A percentile compares a stretch with the other conserved stretches of the same genome.
Evolutionary conservation across 2,888 invertebrate genomes (phyloP).

Genomic region (Erebia aethiops): DNA sequence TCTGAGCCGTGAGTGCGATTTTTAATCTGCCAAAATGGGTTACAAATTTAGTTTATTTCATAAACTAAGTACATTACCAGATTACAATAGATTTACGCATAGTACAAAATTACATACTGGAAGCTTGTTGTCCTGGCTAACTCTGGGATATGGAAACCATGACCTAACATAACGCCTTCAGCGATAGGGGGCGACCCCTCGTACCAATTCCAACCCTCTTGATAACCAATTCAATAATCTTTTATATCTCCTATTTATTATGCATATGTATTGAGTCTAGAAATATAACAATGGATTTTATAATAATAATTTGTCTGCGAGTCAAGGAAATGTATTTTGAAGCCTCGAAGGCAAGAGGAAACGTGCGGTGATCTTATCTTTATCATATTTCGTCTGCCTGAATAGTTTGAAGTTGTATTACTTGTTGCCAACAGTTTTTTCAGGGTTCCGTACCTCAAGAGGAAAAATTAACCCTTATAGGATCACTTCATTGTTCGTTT

Average conservation of each 20-base stretch:
- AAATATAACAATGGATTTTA: conserved; percentile 21
- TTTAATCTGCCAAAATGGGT: no score
- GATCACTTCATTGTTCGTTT: no score
- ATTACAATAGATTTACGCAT: no score
- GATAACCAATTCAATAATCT: conserved; percentile 37
- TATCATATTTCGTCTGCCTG: conserved; percentile 27
- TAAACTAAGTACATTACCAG: no score
- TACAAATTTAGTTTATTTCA: no score
- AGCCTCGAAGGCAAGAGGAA: conserved; percentile 25
- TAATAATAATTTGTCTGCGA: conserved; percentile 22
- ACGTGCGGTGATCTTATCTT: conserved; percentile 25
- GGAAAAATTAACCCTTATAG: not conserved
- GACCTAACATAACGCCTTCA: conserved; percentile 25
- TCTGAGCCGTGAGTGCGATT: no score
- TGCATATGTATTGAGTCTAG: conserved; percentile 32
- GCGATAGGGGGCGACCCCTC: conserved; percentile 35
- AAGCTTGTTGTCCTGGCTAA: not conserved
- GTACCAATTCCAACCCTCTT: conserved; percentile 30
- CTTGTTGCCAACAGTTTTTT: not conserved
- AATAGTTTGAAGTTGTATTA: conserved; percentile 12
- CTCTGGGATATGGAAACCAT: conserved; percentile 4
- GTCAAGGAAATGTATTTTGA: conserved; percentile 32
- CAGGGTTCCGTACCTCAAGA: not conserved
- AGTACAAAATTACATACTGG: no score
- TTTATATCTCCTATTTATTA: conserved; percentile 31